Evolutionary conservation across 30 jellyfish, hydroid and myxozoan genomes (phyloP), one percentile per base, ranked within the genome.

Genomic region (Aurelia coerulea): DNA sequence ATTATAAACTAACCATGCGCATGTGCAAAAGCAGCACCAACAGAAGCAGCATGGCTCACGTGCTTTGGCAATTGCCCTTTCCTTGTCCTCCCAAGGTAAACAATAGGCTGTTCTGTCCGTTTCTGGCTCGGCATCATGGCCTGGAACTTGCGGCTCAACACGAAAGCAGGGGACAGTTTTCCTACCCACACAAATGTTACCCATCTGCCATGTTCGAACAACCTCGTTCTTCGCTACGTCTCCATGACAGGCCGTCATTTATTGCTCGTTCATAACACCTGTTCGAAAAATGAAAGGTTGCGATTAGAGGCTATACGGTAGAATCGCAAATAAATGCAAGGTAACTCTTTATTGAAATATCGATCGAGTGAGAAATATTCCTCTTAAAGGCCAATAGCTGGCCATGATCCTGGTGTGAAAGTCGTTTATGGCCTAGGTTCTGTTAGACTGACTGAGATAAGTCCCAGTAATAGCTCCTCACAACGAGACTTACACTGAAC

Each of bases 11-110:
- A 29, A 84, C 93, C 80, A 59, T 12, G 76, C 50, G 73, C 83
- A 84, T 13, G 93, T 72, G 88, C 93, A 84, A 33, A 84, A 76
- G 68, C 86, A 84, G 53, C 93, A 84, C 93, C 93, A 84, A 54
- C 93, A 84, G 70, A 84, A 84, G 81, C 93, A 84, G 42, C 93
- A 52, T 7, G 93, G 87, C 16, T 66, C 79, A 41, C 74, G 39
- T 5, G 46, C 56, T 34, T 62, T 49, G 14, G 60, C 58, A 68
- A 18, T 29, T 17, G 50, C 41, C 68, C 41, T 49, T 35, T 83
- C 68, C 54, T 33, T 49, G 71, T 54, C 80, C 29, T 83, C 93
- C 93, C 93, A 84, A 2, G 93, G 93, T 46, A 84, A 39, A 42
- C 82, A 54, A 56, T 84, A 84, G 18, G 74, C 70, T 2, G 19